Base-by-base conservation (phyloP, 2,888 invertebrate genomes). In the Temnothorax ravouxi region DNA sequence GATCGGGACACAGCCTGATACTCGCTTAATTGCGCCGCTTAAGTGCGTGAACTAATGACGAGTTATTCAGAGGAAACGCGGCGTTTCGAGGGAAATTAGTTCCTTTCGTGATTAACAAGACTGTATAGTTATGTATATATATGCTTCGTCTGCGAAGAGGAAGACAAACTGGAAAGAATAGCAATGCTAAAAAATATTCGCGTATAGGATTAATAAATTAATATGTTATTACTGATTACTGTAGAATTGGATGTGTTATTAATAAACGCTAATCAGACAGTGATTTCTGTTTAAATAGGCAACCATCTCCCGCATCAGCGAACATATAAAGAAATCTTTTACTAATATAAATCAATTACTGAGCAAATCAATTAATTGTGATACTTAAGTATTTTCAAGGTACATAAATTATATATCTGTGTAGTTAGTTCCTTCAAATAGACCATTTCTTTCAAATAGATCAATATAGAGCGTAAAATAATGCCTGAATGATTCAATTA, bases 1-100 rank as follows among this genome's bases (percentile, higher is more conserved):
- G 56, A 56, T 44, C 66, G 34, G n/a, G 15, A 44, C 72, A 50
- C 29, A 41, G 21, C 5, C 44, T 38, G 21, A 47, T 69, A 44
- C 47, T 21, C 13, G 38, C 47, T 50, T 80, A 72, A 79, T 71
- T 59, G 72, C 72, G n/a, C 54, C 41, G 62, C 29, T 62, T 41
- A 38, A 66, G 18, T 76, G 64, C 34, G 75, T 50, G 50, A 67
- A 21, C 21, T 21, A 67, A 21, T 18, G 41, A 67, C 67, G 29
- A 77, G 41, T 54, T 41, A 54, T 56, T 69, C 44, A 9, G 13
- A 15, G 38, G 11, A 64, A 66, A 66, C 38, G 4, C 50, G 5
- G 25, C 21, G 44, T 61, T 75, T 47, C 59, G 41, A 25, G 41
- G 38, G 18, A 29, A 41, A 52, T 76, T 38, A 66, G 2, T 67